A percentile compares a stretch with the other conserved stretches of the same genome.
Evolutionary conservation across 2,113 vertebrate species (phyloP).

Genomic region (Heterotis niloticus): DNA sequence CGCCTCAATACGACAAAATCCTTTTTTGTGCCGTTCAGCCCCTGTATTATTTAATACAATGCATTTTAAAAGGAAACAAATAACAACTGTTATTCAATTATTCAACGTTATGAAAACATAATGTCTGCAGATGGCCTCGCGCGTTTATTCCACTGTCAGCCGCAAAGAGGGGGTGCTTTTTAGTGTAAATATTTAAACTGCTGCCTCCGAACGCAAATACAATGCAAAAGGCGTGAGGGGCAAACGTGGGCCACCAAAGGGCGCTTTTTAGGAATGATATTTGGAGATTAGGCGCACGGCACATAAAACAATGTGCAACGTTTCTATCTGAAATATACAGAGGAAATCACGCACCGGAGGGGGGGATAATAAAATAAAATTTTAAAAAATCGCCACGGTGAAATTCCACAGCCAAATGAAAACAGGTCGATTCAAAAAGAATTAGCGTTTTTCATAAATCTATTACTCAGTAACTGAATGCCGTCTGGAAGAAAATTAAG

Average conservation of each 20-base stretch:
- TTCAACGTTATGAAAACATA: conserved; percentile 49
- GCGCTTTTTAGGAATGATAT: too few species aligned
- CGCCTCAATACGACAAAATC: neutral
- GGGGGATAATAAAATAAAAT: too few species aligned
- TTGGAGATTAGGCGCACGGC: too few species aligned
- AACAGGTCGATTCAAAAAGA: too few species aligned
- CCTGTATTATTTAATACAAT: conserved; percentile 57
- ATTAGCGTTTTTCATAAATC: too few species aligned
- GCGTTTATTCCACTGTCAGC: conserved; percentile 29
- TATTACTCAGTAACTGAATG: too few species aligned
- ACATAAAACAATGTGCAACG: too few species aligned
- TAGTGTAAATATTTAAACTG: conserved; percentile 30
- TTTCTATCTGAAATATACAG: too few species aligned
- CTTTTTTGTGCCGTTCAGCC: conserved; percentile 35
- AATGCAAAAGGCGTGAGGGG: conserved; percentile 4
- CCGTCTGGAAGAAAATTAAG: too few species aligned
- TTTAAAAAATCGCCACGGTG: too few species aligned
- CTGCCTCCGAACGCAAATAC: conserved; percentile 8
- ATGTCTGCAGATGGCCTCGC: conserved; percentile 48
- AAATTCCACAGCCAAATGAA: too few species aligned
- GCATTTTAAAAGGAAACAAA: conserved; percentile 40
- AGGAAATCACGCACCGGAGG: too few species aligned
- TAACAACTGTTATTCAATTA: conserved; percentile 54
- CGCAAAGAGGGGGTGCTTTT: conserved; percentile 20
- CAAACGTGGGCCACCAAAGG: neutral